Percentiles rank a stretch among this genome's conserved stretches.
Evolutionary conservation across 2,888 invertebrate genomes (phyloP).

Genomic region (Netelia melanura): DNA sequence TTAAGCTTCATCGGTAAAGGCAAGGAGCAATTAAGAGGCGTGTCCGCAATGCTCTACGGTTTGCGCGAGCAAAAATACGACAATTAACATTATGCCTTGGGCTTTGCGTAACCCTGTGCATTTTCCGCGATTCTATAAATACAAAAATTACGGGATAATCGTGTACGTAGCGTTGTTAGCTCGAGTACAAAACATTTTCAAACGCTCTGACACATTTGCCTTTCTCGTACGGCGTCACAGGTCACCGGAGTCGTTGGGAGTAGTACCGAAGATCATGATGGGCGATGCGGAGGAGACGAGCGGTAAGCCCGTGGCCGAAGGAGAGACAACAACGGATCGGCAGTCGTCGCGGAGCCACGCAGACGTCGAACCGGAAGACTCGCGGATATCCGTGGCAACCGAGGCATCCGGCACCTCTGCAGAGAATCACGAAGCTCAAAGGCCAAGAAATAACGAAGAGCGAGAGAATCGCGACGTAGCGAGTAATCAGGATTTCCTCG

Average conservation of each 20-base stretch:
- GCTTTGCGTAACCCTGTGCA: constrained; percentile 19
- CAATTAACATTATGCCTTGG: constrained; percentile 61
- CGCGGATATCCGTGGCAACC: constrained; percentile 20
- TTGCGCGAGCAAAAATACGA: constrained; percentile 27
- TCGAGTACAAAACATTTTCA: neutral
- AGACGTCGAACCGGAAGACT: constrained; percentile 29
- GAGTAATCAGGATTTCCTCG: constrained; percentile 72
- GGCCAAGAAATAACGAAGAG: constrained; percentile 46
- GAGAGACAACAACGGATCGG: constrained; percentile 26
- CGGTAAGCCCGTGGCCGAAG: constrained; percentile 44
- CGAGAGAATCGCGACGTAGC: constrained; percentile 28
- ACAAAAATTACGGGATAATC: constrained; percentile 21
- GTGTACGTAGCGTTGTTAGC: neutral
- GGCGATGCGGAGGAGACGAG: constrained; percentile 56
- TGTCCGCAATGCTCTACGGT: constrained; percentile 1
- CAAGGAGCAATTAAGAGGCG: neutral
- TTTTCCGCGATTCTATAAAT: constrained; percentile 59
- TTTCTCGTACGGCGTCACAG: constrained; percentile 25
- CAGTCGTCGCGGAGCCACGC: constrained; percentile 28
- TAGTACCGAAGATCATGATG: constrained; percentile 57
- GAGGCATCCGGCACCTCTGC: constrained; percentile 9
- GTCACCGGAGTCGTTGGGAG: constrained; percentile 39
- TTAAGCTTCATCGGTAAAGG: neutral
- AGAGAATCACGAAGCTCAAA: constrained; percentile 7
- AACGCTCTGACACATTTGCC: neutral